These are phyloP conservation scores for Spilosoma lubricipeda DNA, from an alignment of 2,888 invertebrate species.

Conservation along the genomic window DNA sequence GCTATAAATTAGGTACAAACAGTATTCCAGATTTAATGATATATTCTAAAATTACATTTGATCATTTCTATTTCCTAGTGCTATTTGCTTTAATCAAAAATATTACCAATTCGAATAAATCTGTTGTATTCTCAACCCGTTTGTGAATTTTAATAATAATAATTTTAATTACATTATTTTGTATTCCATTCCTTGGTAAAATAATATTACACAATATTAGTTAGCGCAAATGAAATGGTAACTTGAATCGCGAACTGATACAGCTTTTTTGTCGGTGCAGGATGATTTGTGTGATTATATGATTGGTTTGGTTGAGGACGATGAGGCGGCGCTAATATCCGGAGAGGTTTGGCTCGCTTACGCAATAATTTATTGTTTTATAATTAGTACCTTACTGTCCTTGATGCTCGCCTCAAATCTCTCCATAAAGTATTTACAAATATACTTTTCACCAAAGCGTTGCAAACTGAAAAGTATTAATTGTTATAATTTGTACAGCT, in stretches of 20 bases:
- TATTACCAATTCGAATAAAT: too few species aligned
- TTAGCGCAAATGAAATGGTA: not conserved
- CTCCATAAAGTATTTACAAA: conserved; percentile 43
- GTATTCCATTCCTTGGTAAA: too few species aligned
- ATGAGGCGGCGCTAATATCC: conserved; percentile 83
- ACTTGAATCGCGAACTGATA: conserved; percentile 47
- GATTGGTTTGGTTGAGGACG: conserved; percentile 86
- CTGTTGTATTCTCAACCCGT: too few species aligned
- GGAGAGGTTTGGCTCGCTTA: conserved; percentile 79
- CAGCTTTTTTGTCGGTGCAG: conserved; percentile 80
- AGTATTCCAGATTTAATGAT: not conserved
- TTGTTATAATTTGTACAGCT: conserved; percentile 30
- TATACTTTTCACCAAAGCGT: conserved; percentile 28
- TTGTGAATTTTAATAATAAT: too few species aligned
- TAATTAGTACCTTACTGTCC: conserved; percentile 55
- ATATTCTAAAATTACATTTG: not conserved
- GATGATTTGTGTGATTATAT: conserved; percentile 87
- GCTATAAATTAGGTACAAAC: too few species aligned
- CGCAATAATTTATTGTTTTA: conserved; percentile 51
- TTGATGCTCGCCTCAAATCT: conserved; percentile 57
- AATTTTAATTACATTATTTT: too few species aligned
- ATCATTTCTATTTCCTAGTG: not conserved
- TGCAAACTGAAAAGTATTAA: conserved; percentile 36
- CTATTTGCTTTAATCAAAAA: too few species aligned
- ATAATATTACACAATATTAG: not conserved